Evolutionary conservation across 2,113 vertebrate species (phyloP).

Genomic region (Clupea harengus): DNA sequence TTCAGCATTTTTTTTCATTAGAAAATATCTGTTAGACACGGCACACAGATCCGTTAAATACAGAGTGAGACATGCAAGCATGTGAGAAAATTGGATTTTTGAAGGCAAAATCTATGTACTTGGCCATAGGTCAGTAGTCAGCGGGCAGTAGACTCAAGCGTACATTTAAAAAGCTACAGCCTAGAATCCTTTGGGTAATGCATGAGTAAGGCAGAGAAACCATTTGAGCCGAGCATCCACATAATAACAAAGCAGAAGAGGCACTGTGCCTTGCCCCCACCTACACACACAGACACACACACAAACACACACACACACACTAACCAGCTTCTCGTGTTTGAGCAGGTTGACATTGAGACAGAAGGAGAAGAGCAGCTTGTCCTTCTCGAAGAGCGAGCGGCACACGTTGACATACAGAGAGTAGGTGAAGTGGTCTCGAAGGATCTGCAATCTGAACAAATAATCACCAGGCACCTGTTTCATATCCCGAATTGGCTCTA

Average conservation of each 20-base stretch:
- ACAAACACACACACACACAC: constrained; percentile 36
- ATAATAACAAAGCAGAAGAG: neutral
- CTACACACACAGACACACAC: neutral
- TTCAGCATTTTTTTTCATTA: neutral
- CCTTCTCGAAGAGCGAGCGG: constrained; percentile 90
- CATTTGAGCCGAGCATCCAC: neutral
- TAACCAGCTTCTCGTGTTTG: constrained; percentile 73
- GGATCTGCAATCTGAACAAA: constrained; percentile 75
- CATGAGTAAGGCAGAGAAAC: neutral
- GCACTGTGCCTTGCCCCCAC: neutral
- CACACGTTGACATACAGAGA: constrained; percentile 84
- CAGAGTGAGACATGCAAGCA: neutral
- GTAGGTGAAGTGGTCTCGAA: constrained; percentile 86
- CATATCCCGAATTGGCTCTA: neutral
- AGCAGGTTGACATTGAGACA: constrained; percentile 82
- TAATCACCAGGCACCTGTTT: neutral
- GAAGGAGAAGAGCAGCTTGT: constrained; percentile 90
- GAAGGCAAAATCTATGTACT: neutral
- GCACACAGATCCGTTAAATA: neutral
- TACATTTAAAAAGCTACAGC: neutral
- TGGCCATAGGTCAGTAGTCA: neutral
- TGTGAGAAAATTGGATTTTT: neutral
- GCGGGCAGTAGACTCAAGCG: neutral
- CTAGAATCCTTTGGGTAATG: neutral
- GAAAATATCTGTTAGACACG: neutral